Evolutionary conservation across 2,797 vertebrate genomes (phyloP), one percentile per base, ranked within the genome.

Genomic region (Ispidina lecontei): DNA sequence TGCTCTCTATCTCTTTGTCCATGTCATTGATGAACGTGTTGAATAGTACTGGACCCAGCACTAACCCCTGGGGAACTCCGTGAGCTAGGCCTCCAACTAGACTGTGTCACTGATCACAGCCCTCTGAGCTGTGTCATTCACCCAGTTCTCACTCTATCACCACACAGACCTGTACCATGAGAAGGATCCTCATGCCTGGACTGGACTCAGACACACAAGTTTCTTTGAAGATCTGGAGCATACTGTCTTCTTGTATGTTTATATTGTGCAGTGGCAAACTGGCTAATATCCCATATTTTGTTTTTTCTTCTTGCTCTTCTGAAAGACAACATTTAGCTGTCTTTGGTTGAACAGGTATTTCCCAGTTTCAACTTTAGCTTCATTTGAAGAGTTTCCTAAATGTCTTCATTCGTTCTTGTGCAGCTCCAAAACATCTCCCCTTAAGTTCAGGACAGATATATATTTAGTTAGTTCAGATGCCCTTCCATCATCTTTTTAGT

Each of bases 381-480:
- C 19, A 46, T 91, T 96, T 94, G 55, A 43, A 84, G 55, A 92
- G 17, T 33, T 84, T 83, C 46, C 28, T 90, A 44, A 67, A 54
- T 92, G 44, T 93, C 52, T 94, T 72, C 33, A 69, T 60, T 65
- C 51, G 17, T 67, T 92, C 72, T 87, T 84, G 68, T 62, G 58
- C 84, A 91, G 87, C 35, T 91, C 47, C 67, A 81, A 62, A 77
- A 43, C 60, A 67, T 70, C 52, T 69, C 19, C 47, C 56, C 31
- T 59, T 31, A 71, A 77, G 63, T 16, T 56, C 64, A 73, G 49
- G 73, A 31, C 8, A 28, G 1, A 43, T 74, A 58, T 86, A 93
- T 87, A 93, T 93, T 92, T 91, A 80, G 87, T 67, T 89, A 58
- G 64, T 85, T 95, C 89, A 75, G 79, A 92, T 76, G 92, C 73